Evolutionary conservation across 2,888 invertebrate genomes (phyloP).

Genomic region (Boloria selene): DNA sequence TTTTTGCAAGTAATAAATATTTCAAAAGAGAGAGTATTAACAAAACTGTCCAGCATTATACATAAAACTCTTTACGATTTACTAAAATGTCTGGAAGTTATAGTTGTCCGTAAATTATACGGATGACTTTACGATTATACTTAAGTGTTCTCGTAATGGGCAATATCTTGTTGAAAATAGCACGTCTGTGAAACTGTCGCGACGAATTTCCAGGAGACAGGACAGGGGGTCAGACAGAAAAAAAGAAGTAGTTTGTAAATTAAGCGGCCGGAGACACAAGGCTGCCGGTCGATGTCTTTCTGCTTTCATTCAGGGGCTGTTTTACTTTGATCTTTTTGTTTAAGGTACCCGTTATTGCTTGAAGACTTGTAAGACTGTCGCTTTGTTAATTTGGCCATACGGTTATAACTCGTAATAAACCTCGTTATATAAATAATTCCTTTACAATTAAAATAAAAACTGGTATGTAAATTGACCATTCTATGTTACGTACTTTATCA

Average conservation of each 20-base stretch:
- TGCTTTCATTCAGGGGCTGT: slow-evolving; percentile 55
- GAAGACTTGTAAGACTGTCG: neutral
- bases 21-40: neutral
- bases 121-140: slow-evolving; percentile 27
- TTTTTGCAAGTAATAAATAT: slow-evolving; percentile 1
- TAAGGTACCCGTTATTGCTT: slow-evolving; percentile 9
- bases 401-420: too few relatives aligned
- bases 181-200: slow-evolving; percentile 53
- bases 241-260: slow-evolving; percentile 60
- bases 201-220: slow-evolving; percentile 71
- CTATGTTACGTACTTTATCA: too few relatives aligned
- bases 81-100: neutral
- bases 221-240: slow-evolving; percentile 64
- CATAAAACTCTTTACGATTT: slow-evolving; percentile 3
- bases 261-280: slow-evolving; percentile 50
- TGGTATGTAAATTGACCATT: too few relatives aligned
- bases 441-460: too few relatives aligned
- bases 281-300: slow-evolving; percentile 42
- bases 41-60: neutral
- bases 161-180: slow-evolving; percentile 61
- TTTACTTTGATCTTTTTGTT: slow-evolving; percentile 36
- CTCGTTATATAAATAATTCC: too few relatives aligned
- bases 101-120: slow-evolving; percentile 31
- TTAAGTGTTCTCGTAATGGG: slow-evolving; percentile 45
- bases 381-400: neutral